Percentiles rank a stretch among this genome's conserved stretches.
Evolutionary conservation across 1,140 invertebrate species (phyloP).

Genomic region (Bradynema listronoti): DNA sequence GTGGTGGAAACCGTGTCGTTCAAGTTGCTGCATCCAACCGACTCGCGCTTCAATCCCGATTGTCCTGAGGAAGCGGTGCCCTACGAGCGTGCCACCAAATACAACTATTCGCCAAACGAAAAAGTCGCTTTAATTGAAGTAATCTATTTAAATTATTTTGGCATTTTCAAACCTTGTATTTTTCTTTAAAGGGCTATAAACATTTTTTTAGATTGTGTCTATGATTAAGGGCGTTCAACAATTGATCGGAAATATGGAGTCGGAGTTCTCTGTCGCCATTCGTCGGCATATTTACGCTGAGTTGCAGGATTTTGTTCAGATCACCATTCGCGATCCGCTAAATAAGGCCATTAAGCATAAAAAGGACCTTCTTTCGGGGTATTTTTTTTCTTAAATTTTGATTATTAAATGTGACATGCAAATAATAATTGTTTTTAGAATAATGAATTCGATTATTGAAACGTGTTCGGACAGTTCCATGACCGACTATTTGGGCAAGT

Average conservation of each 20-base stretch:
- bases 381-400: too few relatives aligned
- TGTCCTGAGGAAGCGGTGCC: constrained; percentile 94
- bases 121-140: constrained; percentile 83
- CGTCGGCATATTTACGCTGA: constrained; percentile 88
- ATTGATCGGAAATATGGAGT: constrained; percentile 92
- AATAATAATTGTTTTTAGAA: too few relatives aligned
- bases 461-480: constrained; percentile 35
- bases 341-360: constrained; percentile 96
- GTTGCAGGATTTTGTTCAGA: constrained; percentile 92
- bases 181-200: neutral
- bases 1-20: constrained; percentile 83
- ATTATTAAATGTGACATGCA: too few relatives aligned
- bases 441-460: constrained; percentile 47
- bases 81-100: constrained; percentile 93
- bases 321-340: constrained; percentile 79
- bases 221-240: constrained; percentile 99
- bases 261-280: constrained; percentile 91
- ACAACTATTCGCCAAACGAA: constrained; percentile 94
- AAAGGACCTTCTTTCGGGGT: constrained; percentile 82
- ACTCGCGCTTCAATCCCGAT: constrained; percentile 87
- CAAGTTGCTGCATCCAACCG: constrained; percentile 94
- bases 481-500: constrained; percentile 20
- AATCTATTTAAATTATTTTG: constrained; percentile 65
- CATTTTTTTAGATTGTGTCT: constrained; percentile 66
- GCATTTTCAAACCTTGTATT: neutral